These are phyloP conservation scores for Drosophila ambigua DNA, from an alignment of 1,140 invertebrate species.

Conservation along the genomic window DNA sequence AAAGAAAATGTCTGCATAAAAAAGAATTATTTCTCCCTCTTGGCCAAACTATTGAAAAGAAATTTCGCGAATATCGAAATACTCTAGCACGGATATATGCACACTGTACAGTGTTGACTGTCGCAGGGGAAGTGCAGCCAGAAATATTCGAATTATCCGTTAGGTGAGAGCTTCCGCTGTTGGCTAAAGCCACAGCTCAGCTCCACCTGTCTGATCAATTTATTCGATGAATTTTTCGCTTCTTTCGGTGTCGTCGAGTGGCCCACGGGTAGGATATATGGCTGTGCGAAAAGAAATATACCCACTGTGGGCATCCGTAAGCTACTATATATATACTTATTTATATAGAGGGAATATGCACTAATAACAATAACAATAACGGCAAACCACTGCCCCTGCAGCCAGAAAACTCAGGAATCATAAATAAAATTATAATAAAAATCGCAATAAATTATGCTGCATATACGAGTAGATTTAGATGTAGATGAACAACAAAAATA, in stretches of 20 bases:
- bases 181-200: background rate
- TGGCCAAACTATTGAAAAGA: too few relatives aligned
- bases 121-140: background rate
- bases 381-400: background rate
- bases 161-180: too few relatives aligned
- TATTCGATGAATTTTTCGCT: constrained; percentile 34
- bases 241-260: constrained; percentile 32
- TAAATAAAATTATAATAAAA: constrained; percentile 79
- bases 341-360: constrained; percentile 33
- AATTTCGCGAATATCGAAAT: constrained; percentile 5
- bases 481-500: constrained; percentile 19
- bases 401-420: constrained; percentile 54
- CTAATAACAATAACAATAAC: constrained; percentile 45
- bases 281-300: constrained; percentile 38
- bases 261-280: constrained; percentile 27
- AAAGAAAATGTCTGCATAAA: constrained; percentile 34
- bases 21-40: constrained; percentile 23
- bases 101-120: constrained; percentile 21
- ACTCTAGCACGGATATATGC: background rate
- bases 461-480: constrained; percentile 15
- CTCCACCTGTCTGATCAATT: constrained; percentile 51
- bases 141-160: too few relatives aligned
- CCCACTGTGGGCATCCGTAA: constrained; percentile 8
- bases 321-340: constrained; percentile 6
- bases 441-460: constrained; percentile 63